Evolutionary conservation across 1,140 invertebrate species (phyloP), one percentile per base, ranked within the genome.

Genomic region (Lasioglossum baleicum): DNA sequence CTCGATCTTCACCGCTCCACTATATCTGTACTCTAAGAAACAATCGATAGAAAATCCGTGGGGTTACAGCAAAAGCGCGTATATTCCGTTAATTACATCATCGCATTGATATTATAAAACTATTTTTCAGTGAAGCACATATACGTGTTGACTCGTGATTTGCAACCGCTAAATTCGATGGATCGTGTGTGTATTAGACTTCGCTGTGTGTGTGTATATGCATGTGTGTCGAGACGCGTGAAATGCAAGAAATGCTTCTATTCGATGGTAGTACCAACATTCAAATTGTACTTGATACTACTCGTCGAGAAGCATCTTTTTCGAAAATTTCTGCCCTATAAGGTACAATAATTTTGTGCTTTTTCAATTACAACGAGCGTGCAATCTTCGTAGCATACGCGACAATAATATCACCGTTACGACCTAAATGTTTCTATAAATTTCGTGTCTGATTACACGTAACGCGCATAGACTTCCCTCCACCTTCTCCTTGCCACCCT

Each of bases 361-460:
- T 89, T 15, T 67, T 56, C 79, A 92, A 72, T 73, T 92, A 48
- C 90, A 53, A 87, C 88, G 66, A 90, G 90, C 42, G 91, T 90
- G 44, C 91, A 92, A 68, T 90, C 88, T 56, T 90, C 82, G 40
- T 90, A 93, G 22, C 92, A 80, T 22, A 63, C 92, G 92, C 35
- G 35, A 35, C 35, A 48, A 89, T 92, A 7, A 92, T 67, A 80
- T 92, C 90, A 31, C 77, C 83, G 2, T 81, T 84, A 69, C 90
- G 91, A 31, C 90, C 89, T 53, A 78, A 77, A 63, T 91, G 92
- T 42, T 73, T 75, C 15, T 86, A 69, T 48, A 92, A 81, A 72
- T 87, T 67, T 10, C 79, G 56, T 0, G 87, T 90, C 81, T 88
- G 82, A 7, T 90, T 89, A 60, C 92, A 93, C 82, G 83, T 90